These are phyloP conservation scores for Allolobophora icterica DNA, from an alignment of 2,888 invertebrate genomes.

Conservation along the genomic window DNA sequence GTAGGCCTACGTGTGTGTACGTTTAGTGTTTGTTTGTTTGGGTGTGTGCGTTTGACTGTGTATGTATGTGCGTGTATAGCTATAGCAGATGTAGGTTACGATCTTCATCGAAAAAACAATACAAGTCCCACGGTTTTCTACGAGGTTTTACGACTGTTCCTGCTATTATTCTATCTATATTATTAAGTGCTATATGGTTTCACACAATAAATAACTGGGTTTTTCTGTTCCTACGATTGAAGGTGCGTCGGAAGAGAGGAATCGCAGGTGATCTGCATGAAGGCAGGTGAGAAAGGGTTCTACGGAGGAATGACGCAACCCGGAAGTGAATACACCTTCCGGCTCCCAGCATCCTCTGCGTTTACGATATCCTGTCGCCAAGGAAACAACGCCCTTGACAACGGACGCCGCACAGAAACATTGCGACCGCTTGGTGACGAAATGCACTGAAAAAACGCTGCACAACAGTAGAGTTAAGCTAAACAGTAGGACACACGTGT, in stretches of 20 bases:
- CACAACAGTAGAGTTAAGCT: no score
- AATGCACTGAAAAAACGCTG: neutral
- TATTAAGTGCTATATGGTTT: neutral
- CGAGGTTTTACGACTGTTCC: no score
- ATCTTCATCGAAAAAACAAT: no score
- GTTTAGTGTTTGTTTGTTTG: no score
- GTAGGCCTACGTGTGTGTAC: no score
- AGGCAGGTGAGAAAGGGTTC: constrained; percentile 52
- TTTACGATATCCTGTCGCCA: constrained; percentile 44
- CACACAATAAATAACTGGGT: neutral
- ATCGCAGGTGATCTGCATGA: constrained; percentile 51
- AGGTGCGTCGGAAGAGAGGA: constrained; percentile 49
- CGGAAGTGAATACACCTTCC: constrained; percentile 51
- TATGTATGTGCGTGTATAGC: no score
- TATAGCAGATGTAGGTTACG: no score
- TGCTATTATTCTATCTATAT: no score
- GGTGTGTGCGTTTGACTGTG: no score
- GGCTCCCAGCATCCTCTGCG: constrained; percentile 47
- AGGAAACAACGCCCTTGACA: neutral
- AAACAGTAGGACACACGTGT: neutral
- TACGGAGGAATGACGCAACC: constrained; percentile 51
- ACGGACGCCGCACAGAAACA: neutral
- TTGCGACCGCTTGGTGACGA: neutral
- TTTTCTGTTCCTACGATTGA: neutral
- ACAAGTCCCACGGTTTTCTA: no score